Percentiles rank a stretch among this genome's conserved stretches.
Evolutionary conservation across 2,113 vertebrate genomes (phyloP).

Genomic region (Jacana jacana): DNA sequence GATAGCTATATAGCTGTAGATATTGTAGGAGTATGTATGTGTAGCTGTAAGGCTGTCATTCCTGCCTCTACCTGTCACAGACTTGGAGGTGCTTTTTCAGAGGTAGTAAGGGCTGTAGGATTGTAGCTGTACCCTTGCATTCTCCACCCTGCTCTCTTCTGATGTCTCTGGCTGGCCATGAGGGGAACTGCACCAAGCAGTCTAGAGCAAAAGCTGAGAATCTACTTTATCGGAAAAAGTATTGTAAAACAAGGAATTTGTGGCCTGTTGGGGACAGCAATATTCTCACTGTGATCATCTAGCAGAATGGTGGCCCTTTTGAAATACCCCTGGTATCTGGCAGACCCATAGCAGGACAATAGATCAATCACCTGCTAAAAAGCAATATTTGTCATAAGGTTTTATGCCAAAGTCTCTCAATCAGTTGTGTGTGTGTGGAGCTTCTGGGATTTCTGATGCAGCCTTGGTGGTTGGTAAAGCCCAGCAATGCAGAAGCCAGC

Average conservation of each 20-base stretch:
- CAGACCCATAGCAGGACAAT: rapidly evolving
- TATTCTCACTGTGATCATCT: neutral
- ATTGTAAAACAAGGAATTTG: neutral
- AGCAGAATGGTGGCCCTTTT: neutral
- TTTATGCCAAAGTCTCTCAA: neutral
- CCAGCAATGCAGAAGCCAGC: neutral
- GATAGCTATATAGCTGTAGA: neutral
- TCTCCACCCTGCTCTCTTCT: neutral
- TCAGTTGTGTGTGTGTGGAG: neutral
- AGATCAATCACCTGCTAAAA: neutral
- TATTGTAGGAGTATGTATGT: neutral
- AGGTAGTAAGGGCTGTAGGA: neutral
- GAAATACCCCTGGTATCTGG: neutral
- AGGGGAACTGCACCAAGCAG: neutral
- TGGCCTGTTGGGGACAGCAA: neutral
- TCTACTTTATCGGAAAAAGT: neutral
- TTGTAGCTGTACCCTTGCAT: neutral
- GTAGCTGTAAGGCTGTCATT: neutral
- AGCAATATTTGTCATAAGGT: neutral
- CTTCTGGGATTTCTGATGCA: neutral
- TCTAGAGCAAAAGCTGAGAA: neutral
- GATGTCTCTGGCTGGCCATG: neutral
- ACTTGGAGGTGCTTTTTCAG: neutral
- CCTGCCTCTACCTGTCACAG: neutral
- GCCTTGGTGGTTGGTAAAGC: rapidly evolving